A percentile compares a stretch with the other conserved stretches of the same genome.
Evolutionary conservation across 2,888 invertebrate genomes (phyloP).

Genomic region (Scaptodrosophila latifasciaeformis): DNA sequence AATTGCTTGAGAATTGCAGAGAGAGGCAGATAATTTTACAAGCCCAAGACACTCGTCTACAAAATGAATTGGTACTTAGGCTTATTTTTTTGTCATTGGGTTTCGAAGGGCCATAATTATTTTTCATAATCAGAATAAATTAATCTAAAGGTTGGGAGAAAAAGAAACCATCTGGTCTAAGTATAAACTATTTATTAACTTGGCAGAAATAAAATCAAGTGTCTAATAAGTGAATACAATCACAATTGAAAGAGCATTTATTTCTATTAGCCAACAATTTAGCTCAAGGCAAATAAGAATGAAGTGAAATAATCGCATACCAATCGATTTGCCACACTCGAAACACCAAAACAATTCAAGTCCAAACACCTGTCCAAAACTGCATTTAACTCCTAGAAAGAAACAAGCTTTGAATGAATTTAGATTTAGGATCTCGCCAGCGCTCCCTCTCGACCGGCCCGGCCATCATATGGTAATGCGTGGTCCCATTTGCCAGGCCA

Average conservation of each 20-base stretch:
- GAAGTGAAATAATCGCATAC: constrained; percentile 14
- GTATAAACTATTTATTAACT: no score
- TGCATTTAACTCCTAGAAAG: constrained; percentile 40
- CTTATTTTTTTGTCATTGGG: no score
- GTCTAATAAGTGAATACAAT: no score
- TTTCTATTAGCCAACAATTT: constrained; percentile 30
- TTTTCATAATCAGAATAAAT: no score
- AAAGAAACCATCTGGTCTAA: no score
- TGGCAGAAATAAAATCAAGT: no score
- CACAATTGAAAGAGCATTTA: constrained; percentile 20
- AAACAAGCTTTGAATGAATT: constrained; percentile 11
- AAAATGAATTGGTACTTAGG: no score
- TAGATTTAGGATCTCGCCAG: constrained; percentile 31
- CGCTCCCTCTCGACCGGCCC: constrained; percentile 21
- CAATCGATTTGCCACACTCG: constrained; percentile 16
- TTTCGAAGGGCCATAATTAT: no score
- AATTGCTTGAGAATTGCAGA: no score
- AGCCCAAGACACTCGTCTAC: no score
- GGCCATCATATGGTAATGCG: constrained; percentile 32
- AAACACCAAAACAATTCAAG: constrained; percentile 16
- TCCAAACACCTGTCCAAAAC: constrained; percentile 28
- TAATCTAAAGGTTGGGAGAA: no score
- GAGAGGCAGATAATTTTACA: no score
- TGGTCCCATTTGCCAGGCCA: constrained; percentile 53
- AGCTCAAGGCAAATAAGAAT: constrained; percentile 20